Percentiles rank a stretch among this genome's conserved stretches.
phyloP scores from a whole-genome alignment of 2,113 vertebrate genomes.

The Leucopternis melanops region DNA sequence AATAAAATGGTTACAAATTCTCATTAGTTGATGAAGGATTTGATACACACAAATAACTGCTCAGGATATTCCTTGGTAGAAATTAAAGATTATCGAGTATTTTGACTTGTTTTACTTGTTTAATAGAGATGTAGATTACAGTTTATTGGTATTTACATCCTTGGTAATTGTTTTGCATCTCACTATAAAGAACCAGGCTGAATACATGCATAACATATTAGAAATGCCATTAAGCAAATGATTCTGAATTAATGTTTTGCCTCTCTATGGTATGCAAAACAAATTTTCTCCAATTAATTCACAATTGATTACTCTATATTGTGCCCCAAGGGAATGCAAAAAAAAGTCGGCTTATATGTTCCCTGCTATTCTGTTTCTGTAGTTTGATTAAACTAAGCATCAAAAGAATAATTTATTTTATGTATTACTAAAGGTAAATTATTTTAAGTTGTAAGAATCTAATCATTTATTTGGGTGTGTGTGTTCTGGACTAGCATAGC shows the following conservation, averaged over 20 bases:
- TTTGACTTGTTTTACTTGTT: conserved; percentile 35
- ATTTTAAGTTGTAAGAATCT: not conserved
- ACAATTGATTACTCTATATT: conserved; percentile 68
- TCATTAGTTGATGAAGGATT: not conserved
- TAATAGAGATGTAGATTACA: conserved; percentile 40
- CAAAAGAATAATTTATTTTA: not conserved
- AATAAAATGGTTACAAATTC: not conserved
- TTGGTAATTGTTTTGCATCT: conserved; percentile 67
- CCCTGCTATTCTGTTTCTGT: conserved; percentile 30
- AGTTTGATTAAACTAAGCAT: conserved; percentile 42
- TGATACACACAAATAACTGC: not conserved
- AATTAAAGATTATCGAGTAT: conserved; percentile 27
- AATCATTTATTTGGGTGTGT: not conserved
- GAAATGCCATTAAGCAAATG: conserved; percentile 70
- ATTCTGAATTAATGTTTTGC: conserved; percentile 68
- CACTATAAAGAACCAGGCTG: conserved; percentile 54
- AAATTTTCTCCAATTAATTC: conserved; percentile 72
- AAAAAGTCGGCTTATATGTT: not conserved
- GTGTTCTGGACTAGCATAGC: not conserved
- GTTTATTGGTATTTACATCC: conserved; percentile 58
- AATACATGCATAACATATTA: conserved; percentile 68
- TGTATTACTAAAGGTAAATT: not conserved
- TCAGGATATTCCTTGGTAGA: conserved; percentile 33
- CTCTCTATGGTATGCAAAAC: conserved; percentile 55
- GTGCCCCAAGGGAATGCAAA: conserved; percentile 52